Evolutionary conservation across 2,113 vertebrate genomes (phyloP).

Genomic region (Lamprologus sp.): DNA sequence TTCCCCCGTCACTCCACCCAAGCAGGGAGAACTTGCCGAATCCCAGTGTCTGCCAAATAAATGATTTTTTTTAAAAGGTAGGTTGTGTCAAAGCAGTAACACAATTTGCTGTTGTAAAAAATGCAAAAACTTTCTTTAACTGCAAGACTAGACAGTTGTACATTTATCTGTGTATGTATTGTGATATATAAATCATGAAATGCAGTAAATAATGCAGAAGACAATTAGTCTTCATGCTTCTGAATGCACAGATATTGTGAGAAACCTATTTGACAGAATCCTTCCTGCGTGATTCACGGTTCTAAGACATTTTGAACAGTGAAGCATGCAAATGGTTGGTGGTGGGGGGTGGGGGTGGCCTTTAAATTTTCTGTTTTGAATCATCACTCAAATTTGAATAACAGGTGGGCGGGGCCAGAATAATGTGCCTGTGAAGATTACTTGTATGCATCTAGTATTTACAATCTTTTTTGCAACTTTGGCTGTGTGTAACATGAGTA

Average conservation of each 20-base stretch:
- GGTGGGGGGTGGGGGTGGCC: not conserved
- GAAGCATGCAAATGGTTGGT: not conserved
- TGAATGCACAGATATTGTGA: not conserved
- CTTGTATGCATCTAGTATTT: not conserved
- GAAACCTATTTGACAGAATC: not conserved
- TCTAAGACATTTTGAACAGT: not conserved
- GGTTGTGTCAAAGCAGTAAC: not conserved
- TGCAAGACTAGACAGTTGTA: not conserved
- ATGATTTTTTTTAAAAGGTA: not conserved
- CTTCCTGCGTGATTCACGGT: not conserved
- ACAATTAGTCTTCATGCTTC: not conserved
- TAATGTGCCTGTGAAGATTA: not conserved
- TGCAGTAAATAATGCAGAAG: not conserved
- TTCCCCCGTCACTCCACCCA: constrained; percentile 92
- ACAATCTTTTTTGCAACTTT: not conserved
- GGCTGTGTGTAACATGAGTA: not conserved
- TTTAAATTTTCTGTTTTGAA: not conserved
- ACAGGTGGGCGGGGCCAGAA: not conserved
- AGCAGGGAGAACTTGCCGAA: constrained; percentile 81
- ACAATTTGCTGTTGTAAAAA: not conserved
- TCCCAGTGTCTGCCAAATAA: constrained; percentile 67
- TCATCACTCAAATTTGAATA: not conserved
- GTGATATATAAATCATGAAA: not conserved
- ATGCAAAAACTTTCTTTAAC: not conserved
- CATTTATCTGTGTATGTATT: not conserved